Percentiles rank a stretch among this genome's conserved stretches.
phyloP scores from a whole-genome alignment of 2,888 invertebrate species.

The Amphipyra tragopoginis region DNA sequence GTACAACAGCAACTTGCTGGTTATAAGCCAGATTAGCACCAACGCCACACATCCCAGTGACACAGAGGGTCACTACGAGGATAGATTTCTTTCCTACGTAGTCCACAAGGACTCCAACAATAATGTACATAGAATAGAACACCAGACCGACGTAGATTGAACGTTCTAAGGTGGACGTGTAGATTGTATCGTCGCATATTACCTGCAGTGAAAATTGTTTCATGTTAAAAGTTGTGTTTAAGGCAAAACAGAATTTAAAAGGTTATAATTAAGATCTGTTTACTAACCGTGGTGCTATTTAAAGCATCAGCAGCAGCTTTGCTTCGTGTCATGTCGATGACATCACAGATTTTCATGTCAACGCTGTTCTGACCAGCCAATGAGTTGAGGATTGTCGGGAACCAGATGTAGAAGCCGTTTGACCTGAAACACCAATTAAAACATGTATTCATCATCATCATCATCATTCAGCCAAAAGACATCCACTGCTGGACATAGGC shows the following conservation, averaged over 20 bases:
- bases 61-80: conserved; percentile 80
- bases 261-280: not conserved
- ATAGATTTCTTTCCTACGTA: conserved; percentile 88
- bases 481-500: too few relatives aligned
- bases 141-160: conserved; percentile 92
- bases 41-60: conserved; percentile 89
- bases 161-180: conserved; percentile 91
- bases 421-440: conserved; percentile 73
- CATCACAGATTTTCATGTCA: conserved; percentile 81
- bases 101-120: conserved; percentile 91
- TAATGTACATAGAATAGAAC: conserved; percentile 91
- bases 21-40: conserved; percentile 90
- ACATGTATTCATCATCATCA: too few relatives aligned
- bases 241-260: too few relatives aligned
- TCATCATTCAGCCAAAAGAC: too few relatives aligned
- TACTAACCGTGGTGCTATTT: conserved; percentile 65
- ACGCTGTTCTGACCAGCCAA: conserved; percentile 78
- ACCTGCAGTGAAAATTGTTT: conserved; percentile 61
- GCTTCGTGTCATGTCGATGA: conserved; percentile 71
- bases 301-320: conserved; percentile 21
- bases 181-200: conserved; percentile 88
- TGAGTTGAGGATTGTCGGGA: conserved; percentile 90
- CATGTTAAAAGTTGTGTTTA: too few relatives aligned
- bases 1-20: conserved; percentile 89
- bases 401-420: conserved; percentile 90